Evolutionary conservation across 2,797 vertebrate species (phyloP).

Genomic region (Chaetophractus vellerosus): DNA sequence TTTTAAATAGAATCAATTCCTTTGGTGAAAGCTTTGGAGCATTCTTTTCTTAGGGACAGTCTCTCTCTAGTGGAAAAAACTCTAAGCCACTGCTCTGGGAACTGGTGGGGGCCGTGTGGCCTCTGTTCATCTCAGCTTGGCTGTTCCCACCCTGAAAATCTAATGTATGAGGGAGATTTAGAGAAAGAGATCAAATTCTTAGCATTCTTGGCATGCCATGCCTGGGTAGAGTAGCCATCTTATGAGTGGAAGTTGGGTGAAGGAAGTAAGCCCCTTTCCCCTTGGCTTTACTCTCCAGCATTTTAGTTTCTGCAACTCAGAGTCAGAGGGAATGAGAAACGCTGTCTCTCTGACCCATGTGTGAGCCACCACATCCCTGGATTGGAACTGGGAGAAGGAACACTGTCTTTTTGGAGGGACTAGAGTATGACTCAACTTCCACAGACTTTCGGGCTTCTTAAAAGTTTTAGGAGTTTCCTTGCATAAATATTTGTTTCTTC

Average conservation of each 20-base stretch:
- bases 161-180: not conserved
- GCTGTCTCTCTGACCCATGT: not conserved
- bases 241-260: not conserved
- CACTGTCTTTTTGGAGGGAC: not conserved
- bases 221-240: not conserved
- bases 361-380: too few species aligned
- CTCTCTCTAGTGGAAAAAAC: not conserved
- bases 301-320: not conserved
- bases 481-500: not conserved
- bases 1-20: not conserved
- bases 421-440: not conserved
- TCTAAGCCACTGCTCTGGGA: not conserved
- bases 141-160: not conserved
- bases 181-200: not conserved
- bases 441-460: not conserved
- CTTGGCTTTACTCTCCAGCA: not conserved
- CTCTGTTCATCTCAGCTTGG: not conserved
- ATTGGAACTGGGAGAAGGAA: not conserved
- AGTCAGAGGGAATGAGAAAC: not conserved
- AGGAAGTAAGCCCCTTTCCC: not conserved
- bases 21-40: not conserved
- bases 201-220: not conserved
- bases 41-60: not conserved
- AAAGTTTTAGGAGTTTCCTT: not conserved
- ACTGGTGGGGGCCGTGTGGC: rapidly evolving